A percentile compares a stretch with the other conserved stretches of the same genome.
Conservation (phyloP, 2,888 invertebrate genomes). For the Macrophya alboannulata region DNA sequence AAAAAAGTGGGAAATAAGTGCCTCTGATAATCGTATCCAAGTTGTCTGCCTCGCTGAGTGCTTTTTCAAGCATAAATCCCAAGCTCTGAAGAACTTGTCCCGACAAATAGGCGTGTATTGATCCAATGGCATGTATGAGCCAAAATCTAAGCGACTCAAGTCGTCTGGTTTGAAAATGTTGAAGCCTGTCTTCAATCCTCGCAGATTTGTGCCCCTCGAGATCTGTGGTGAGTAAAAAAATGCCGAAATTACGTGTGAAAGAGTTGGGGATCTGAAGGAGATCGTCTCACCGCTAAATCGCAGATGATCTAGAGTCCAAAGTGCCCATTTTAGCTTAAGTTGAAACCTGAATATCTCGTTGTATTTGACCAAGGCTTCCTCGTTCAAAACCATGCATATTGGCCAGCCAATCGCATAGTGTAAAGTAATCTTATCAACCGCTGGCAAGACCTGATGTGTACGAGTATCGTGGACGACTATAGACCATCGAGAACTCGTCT, state of each 20-base stretch:
- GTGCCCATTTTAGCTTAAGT: conserved; percentile 82
- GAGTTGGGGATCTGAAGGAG: conserved; percentile 62
- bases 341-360: conserved; percentile 81
- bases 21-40: conserved; percentile 75
- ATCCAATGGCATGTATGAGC: conserved; percentile 81
- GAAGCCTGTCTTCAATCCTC: conserved; percentile 67
- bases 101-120: conserved; percentile 82
- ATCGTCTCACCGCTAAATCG: conserved; percentile 73
- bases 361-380: conserved; percentile 74
- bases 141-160: conserved; percentile 82
- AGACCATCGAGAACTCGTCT: conserved; percentile 76
- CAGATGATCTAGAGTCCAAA: conserved; percentile 81
- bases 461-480: conserved; percentile 69
- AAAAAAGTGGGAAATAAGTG: background rate
- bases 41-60: conserved; percentile 72
- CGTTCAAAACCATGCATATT: conserved; percentile 76
- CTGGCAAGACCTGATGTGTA: conserved; percentile 73
- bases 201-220: conserved; percentile 68
- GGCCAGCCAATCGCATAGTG: conserved; percentile 79
- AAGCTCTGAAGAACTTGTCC: conserved; percentile 80
- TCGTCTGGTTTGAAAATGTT: conserved; percentile 77
- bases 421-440: conserved; percentile 73
- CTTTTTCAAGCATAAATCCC: conserved; percentile 73
- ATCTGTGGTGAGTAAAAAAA: conserved; percentile 68
- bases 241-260: conserved; percentile 71